Base-by-base conservation (phyloP, 2,113 vertebrate genomes). In the Centropristis striata region DNA sequence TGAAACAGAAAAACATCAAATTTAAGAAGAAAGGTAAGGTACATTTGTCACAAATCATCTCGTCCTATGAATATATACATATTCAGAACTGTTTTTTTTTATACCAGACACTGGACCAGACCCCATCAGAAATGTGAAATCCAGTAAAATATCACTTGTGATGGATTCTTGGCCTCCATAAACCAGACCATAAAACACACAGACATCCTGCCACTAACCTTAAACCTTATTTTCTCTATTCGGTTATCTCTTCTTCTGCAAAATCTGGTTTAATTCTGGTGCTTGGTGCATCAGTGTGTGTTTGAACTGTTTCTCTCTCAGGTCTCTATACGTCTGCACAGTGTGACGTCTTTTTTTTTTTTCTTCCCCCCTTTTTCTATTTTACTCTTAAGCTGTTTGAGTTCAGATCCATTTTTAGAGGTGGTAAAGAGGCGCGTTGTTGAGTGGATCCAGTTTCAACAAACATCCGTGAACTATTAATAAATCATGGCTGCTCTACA, bases 391-490 rank as follows among this genome's bases (percentile, higher is more conserved):
- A 80, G 65, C 64, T 28, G 53, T 68, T 84, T 28, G 72, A 20
- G 63, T 64, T 69, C 58, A 44, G 64, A 32, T 76, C 51, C 76
- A 68, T 87, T 90, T 87, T 81, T 79, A 82, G 82, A 83, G 67
- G 85, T 74, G 49, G 49, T 23, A 72, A 80, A 32, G 66, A 68
- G 47, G 44, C 8, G 25, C 23, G 67, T 87, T 72, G 68, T 84
- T 25, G 60, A 83, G 65, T 53, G 36, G 85, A 78, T 90, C 81
- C 68, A 65, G 68, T 89, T 90, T 84, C 84, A 51, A 71, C 76
- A 78, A 90, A 88, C 75, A 58, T 86, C 74, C 67, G 6, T 5
- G 5, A 60, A 86, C 81, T 85, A 90, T 88, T 89, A 92, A 86
- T 88, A 90, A 88, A 84, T 88, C 79, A 78, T 50, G 58, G 77